phyloP scores from a whole-genome alignment of 2,888 invertebrate genomes.

The Tachina fera region DNA sequence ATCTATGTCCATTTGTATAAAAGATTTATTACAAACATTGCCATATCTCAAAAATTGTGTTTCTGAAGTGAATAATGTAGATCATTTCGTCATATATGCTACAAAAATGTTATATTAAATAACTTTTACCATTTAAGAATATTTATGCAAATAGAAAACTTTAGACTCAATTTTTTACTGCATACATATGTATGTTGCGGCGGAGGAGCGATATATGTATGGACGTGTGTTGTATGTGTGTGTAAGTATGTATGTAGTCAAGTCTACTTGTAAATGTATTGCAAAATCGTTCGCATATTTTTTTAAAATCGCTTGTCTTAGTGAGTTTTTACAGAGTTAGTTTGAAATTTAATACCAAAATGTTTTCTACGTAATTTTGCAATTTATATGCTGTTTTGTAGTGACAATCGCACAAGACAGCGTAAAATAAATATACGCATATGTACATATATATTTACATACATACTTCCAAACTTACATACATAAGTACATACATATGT shows the following conservation, averaged over 20 bases:
- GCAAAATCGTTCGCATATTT: neutral
- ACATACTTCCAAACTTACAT: neutral
- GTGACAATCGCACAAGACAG: conserved; percentile 13
- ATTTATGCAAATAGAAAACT: no score
- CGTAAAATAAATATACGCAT: neutral
- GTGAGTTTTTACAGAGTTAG: neutral
- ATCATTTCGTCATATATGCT: no score
- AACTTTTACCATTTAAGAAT: no score
- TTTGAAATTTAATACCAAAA: conserved; percentile 58
- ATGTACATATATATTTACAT: neutral
- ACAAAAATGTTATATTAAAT: no score
- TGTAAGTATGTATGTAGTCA: neutral
- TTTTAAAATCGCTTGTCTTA: conserved; percentile 20
- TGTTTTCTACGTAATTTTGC: conserved; percentile 66
- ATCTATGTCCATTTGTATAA: no score
- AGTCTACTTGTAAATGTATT: conserved; percentile 2
- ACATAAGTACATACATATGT: neutral
- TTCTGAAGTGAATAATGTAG: no score
- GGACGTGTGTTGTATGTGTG: no score
- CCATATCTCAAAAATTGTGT: no score
- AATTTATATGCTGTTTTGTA: conserved; percentile 70
- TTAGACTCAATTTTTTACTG: no score
- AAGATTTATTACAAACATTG: no score
- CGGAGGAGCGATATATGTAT: neutral
- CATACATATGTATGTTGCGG: no score